Percentiles rank a stretch among this genome's conserved stretches.
Conservation (phyloP, 2,113 vertebrate genomes). For the Psilopogon haemacephalus region DNA sequence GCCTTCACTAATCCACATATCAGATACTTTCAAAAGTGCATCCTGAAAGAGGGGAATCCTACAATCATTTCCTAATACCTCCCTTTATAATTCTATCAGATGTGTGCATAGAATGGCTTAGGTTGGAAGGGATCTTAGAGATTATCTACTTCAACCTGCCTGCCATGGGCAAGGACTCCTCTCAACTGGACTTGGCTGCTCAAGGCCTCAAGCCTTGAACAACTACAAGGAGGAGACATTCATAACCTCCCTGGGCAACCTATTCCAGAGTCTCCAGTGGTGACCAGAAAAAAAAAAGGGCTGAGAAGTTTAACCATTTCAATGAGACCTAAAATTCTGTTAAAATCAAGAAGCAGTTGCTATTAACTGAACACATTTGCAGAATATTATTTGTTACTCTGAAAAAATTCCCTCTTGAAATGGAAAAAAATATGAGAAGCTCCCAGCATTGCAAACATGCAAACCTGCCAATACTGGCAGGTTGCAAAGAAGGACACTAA, state of each 20-base stretch:
- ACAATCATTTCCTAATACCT: background rate
- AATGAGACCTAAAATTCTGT: background rate
- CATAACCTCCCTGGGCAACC: too few species aligned
- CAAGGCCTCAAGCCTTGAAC: too few species aligned
- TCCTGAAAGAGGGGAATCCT: background rate
- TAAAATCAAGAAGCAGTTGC: background rate
- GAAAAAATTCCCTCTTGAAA: background rate
- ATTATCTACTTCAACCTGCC: too few species aligned
- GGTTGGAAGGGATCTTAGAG: too few species aligned
- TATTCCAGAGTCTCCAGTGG: too few species aligned
- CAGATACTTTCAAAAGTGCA: background rate
- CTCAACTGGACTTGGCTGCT: too few species aligned
- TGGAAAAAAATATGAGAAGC: background rate
- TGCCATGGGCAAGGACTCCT: too few species aligned
- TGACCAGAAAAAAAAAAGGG: background rate
- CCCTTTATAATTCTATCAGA: background rate
- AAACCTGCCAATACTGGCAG: background rate
- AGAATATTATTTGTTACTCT: background rate
- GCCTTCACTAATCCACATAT: background rate
- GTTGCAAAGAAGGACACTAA: background rate
- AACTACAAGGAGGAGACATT: too few species aligned
- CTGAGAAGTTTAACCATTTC: background rate
- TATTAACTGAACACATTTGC: background rate
- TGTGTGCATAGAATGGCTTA: background rate
- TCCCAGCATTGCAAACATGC: background rate